These are phyloP conservation scores for Megaustenia siamemsis DNA, from an alignment of 2,888 invertebrate species.

Conservation along the genomic window DNA sequence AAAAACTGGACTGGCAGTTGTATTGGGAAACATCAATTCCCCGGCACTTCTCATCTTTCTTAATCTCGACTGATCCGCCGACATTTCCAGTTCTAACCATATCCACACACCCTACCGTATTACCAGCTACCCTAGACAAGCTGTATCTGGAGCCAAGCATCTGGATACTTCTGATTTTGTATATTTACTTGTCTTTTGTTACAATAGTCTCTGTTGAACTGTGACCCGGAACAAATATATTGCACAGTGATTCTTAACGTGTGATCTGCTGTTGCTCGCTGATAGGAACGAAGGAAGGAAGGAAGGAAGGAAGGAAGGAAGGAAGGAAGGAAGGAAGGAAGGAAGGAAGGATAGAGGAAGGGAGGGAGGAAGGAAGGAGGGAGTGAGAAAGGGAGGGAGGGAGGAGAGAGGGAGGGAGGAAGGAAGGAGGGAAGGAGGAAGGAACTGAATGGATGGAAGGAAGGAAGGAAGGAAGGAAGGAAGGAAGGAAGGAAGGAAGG, in stretches of 20 bases:
- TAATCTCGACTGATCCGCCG: slow-evolving; percentile 44
- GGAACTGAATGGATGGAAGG: not conserved
- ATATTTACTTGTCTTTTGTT: not conserved
- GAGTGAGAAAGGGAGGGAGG: not conserved
- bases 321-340: too few relatives aligned
- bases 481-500: not conserved
- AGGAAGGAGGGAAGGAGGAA: not conserved
- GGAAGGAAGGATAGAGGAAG: too few relatives aligned
- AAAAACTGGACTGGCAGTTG: slow-evolving; percentile 44
- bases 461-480: not conserved
- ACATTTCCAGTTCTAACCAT: not conserved
- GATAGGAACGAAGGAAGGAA: not conserved
- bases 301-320: too few relatives aligned
- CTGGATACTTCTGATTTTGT: not conserved
- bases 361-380: not conserved
- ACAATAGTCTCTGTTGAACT: not conserved
- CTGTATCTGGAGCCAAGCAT: not conserved
- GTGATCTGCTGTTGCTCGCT: too few relatives aligned
- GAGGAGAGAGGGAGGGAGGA: not conserved
- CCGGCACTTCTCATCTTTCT: slow-evolving; percentile 43
- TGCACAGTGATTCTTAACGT: too few relatives aligned
- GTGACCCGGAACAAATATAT: not conserved
- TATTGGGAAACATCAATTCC: slow-evolving; percentile 47
- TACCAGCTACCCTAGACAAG: not conserved
- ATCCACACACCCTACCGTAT: not conserved